Evolutionary conservation across 2,113 vertebrate genomes (phyloP), one percentile per base, ranked within the genome.

Genomic region (Psilopogon haemacephalus): DNA sequence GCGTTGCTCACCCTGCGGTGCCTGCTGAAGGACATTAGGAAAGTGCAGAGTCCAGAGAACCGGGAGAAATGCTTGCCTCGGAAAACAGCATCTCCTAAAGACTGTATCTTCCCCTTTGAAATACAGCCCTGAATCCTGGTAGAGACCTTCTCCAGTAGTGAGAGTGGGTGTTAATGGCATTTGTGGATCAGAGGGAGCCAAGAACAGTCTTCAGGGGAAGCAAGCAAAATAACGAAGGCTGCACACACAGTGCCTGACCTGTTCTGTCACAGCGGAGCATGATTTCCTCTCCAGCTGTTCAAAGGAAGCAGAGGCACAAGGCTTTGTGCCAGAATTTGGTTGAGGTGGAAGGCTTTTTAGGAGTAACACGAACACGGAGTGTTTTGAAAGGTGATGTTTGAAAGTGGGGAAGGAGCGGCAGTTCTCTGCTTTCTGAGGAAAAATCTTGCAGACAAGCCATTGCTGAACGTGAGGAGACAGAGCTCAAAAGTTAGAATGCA

Each of bases 391-490:
- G 40, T 44, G 40, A 24, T 64, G n/a, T 72, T 77, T 68, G 81
- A 38, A 64, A 48, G 30, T 15, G 18, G 15, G 19, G 28, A 62
- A 52, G 44, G 67, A 93, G 58, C 75, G 37, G 27, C 1, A 1
- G 21, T 13, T 1, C 0, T 64, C 13, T 81, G 54, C 37, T 68
- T 72, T 56, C 37, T 62, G 27, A 28, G 35, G 48, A 42, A 48
- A 48, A 42, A 44, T 23, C 58, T 81, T 8, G 33, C 6, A 27
- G 26, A 19, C 15, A 28, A 55, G 38, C 32, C 3, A 7, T 0
- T 26, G 6, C 28, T 73, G 59, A 55, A 28, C 0, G 1, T 0
- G 0, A 40, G 48, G n/a, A 55, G 37, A 17, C 2, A 30, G 30
- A 89, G 15, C 28, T 75, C 3, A 0, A 19, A 19, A 17, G 24